These are phyloP conservation scores for Tetragonula clypearis DNA, from an alignment of 1,140 invertebrate species.

Conservation along the genomic window DNA sequence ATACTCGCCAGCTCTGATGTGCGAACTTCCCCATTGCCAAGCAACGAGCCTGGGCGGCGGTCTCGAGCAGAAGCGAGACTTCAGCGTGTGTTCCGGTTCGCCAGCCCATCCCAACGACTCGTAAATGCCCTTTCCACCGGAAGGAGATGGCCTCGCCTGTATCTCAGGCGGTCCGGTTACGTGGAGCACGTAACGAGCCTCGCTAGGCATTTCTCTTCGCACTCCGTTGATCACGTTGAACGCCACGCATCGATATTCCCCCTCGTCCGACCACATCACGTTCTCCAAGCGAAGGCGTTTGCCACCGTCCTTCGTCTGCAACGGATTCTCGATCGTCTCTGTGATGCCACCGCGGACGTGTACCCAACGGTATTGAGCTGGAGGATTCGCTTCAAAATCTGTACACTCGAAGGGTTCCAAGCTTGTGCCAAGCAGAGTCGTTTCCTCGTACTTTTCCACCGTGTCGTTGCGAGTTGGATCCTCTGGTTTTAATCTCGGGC, in stretches of 20 bases:
- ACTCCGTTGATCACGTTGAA: constrained; percentile 79
- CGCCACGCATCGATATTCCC: constrained; percentile 77
- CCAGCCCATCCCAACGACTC: constrained; percentile 78
- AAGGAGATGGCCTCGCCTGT: constrained; percentile 70
- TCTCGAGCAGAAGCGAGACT: constrained; percentile 77
- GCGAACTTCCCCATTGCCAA: constrained; percentile 80
- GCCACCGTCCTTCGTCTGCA: constrained; percentile 64
- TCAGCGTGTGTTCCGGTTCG: constrained; percentile 74
- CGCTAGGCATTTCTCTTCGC: constrained; percentile 73
- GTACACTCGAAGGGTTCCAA: constrained; percentile 90
- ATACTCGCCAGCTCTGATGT: constrained; percentile 76
- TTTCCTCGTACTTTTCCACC: constrained; percentile 76
- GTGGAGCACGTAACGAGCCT: constrained; percentile 74
- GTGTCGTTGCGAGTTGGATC: constrained; percentile 85
- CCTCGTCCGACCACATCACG: constrained; percentile 79
- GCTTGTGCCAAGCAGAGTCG: constrained; percentile 81
- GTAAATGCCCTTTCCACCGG: constrained; percentile 69
- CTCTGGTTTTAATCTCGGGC: constrained; percentile 87
- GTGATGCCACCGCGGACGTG: constrained; percentile 74
- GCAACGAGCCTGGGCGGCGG: constrained; percentile 77
- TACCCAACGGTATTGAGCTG: constrained; percentile 85
- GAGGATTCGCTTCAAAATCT: constrained; percentile 91
- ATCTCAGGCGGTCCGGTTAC: constrained; percentile 80
- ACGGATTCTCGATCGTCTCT: constrained; percentile 72
- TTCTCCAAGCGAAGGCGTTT: constrained; percentile 74